Evolutionary conservation across 2,888 invertebrate genomes (phyloP).

Genomic region (Melikaiella ostensackeni): DNA sequence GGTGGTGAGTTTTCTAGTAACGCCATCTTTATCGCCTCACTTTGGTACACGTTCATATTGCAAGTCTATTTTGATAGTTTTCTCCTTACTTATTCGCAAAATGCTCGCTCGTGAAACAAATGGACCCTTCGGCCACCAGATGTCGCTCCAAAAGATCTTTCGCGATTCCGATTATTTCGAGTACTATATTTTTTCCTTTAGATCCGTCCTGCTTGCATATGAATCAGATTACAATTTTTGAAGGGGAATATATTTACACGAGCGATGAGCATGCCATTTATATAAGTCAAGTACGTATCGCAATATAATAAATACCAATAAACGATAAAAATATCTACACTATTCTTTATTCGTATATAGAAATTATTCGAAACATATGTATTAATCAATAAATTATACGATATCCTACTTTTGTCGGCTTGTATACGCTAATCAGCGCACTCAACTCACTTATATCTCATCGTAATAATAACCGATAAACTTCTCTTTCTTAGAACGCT

Average conservation of each 20-base stretch:
- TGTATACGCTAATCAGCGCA: slow-evolving; percentile 1
- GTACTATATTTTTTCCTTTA: slow-evolving; percentile 14
- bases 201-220: slow-evolving; percentile 8
- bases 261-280: slow-evolving; percentile 7
- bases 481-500: slow-evolving; percentile 12
- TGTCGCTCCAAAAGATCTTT: background rate
- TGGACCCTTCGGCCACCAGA: background rate
- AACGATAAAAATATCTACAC: slow-evolving; percentile 38
- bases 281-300: slow-evolving; percentile 7
- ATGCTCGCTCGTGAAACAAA: slow-evolving; percentile 1
- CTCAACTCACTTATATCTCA: slow-evolving; percentile 21
- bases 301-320: slow-evolving; percentile 21
- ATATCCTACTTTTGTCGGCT: slow-evolving; percentile 24
- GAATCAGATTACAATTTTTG: slow-evolving; percentile 20
- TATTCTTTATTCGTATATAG: slow-evolving; percentile 28
- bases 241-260: slow-evolving; percentile 30
- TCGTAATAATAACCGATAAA: slow-evolving; percentile 31
- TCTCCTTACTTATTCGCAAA: slow-evolving; percentile 11
- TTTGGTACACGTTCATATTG: slow-evolving; percentile 9
- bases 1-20: background rate
- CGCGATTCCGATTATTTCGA: slow-evolving; percentile 21
- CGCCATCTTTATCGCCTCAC: background rate
- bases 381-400: slow-evolving; percentile 10
- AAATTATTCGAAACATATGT: slow-evolving; percentile 22
- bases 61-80: slow-evolving; percentile 39